Evolutionary conservation across 1,140 invertebrate species (phyloP).

Genomic region (Apis florea): DNA sequence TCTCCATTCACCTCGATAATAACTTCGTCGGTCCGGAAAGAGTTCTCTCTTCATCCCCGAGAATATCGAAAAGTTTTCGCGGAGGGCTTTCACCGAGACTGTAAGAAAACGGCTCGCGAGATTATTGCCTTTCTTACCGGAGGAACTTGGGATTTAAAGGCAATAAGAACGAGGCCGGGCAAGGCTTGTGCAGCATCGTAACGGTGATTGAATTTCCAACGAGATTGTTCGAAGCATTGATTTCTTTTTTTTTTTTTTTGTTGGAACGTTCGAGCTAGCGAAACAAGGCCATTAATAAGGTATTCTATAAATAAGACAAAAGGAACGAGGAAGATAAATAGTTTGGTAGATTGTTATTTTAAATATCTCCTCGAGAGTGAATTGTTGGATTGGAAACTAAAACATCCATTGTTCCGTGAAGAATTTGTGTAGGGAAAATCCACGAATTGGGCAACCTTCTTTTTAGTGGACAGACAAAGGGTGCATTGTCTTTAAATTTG

Average conservation of each 20-base stretch:
- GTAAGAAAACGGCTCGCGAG: background rate
- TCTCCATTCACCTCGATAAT: slow-evolving; percentile 30
- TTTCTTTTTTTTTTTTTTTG: background rate
- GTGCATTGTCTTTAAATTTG: background rate
- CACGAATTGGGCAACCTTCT: background rate
- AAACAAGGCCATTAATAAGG: background rate
- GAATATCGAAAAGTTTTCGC: slow-evolving; percentile 10
- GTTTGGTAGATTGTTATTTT: background rate
- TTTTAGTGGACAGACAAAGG: background rate
- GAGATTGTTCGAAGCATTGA: background rate
- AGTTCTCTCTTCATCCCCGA: background rate
- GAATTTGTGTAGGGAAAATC: background rate
- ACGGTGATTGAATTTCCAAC: slow-evolving; percentile 12
- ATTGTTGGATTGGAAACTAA: background rate
- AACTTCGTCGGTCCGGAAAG: background rate
- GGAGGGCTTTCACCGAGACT: background rate
- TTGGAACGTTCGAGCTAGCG: too few species aligned
- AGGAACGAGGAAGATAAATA: background rate
- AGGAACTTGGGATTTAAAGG: slow-evolving; percentile 4
- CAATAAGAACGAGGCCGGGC: background rate
- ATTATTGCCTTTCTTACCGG: slow-evolving; percentile 1
- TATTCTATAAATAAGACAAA: background rate
- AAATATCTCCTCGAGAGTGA: background rate
- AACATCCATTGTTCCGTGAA: background rate
- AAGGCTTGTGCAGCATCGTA: background rate